A percentile compares a stretch with the other conserved stretches of the same genome.
phyloP scores from a whole-genome alignment of 2,113 vertebrate genomes.

The Ramphastos sulfuratus region DNA sequence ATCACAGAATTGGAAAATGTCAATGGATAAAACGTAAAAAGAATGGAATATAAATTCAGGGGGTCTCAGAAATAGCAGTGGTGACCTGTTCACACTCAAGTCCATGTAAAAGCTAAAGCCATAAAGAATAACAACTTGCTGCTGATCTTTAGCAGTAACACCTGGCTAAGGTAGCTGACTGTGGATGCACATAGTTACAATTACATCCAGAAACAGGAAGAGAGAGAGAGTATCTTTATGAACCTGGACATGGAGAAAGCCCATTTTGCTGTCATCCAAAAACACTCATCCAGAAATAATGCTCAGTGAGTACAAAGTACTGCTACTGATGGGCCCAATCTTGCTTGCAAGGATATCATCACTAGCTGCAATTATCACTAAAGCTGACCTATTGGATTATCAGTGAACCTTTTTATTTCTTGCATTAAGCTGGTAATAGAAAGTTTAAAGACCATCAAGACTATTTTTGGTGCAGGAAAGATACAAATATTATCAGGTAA shows the following conservation, averaged over 20 bases:
- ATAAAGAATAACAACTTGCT: background rate
- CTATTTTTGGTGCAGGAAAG: background rate
- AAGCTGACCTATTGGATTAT: conserved; percentile 8
- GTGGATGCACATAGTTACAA: background rate
- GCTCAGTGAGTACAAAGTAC: background rate
- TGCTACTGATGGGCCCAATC: background rate
- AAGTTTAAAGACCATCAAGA: background rate
- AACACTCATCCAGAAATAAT: background rate
- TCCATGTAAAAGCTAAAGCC: background rate
- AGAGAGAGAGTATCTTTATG: background rate
- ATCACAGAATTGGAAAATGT: background rate
- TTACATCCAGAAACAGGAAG: background rate
- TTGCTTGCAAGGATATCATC: background rate
- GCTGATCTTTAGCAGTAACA: background rate
- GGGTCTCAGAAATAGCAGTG: background rate
- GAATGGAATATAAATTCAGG: background rate
- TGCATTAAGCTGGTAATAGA: background rate
- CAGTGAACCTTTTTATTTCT: conserved; percentile 16
- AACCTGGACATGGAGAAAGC: background rate
- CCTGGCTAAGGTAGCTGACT: background rate
- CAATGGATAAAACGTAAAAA: background rate
- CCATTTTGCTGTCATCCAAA: background rate
- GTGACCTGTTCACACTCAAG: background rate
- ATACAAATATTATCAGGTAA: background rate
- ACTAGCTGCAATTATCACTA: background rate